Base-by-base conservation (phyloP, 2,888 invertebrate genomes). In the Mythimna ferrago region DNA sequence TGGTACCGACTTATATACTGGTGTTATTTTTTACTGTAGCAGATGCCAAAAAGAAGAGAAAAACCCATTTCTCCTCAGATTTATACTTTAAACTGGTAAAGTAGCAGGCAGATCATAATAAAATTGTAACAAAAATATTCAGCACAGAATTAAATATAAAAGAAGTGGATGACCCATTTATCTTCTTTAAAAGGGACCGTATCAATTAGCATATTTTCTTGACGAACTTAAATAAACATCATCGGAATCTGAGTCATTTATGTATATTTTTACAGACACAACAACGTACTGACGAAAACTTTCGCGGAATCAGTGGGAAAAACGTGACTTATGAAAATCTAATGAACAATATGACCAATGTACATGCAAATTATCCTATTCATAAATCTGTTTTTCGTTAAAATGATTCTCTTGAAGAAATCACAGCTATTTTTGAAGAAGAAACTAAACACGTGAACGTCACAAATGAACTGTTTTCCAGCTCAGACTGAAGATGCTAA, bases 381-480 rank as follows among this genome's bases (percentile, higher is more conserved):
- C 57, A 68, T 54, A 19, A 48, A 54, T 38, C 21, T 66, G 32
- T 70, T 82, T 65, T 41, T 26, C 38, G 26, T 26, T 6, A 48
- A 57, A 63, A 69, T 35, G 1, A 78, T 60, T 53, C 4, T 54
- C 44, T 71, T 57, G n/a, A 38, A 60, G 32, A 67, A 78, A 67
- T 58, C 41, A 51, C 6, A 19, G 51, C 21, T 82, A 82, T 78
- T 77, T 77, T 56, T 51, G 72, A 44, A 41, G 72, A 44, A 41
- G 56, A 32, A 56, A 48, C 32, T 11, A 14, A 67, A 54, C 9
- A 53, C 44, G 44, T 54, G 32, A 48, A 48, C 35, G 10, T 65
- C 48, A 14, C 71, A 51, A 58, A 82, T 26, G 16, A 73, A 67
- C 61, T 41, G 21, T 54, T 60, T 73, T 54, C 16, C 61, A 41